Evolutionary conservation across 2,888 invertebrate species (phyloP).

Genomic region (Cheilosia grossa): DNA sequence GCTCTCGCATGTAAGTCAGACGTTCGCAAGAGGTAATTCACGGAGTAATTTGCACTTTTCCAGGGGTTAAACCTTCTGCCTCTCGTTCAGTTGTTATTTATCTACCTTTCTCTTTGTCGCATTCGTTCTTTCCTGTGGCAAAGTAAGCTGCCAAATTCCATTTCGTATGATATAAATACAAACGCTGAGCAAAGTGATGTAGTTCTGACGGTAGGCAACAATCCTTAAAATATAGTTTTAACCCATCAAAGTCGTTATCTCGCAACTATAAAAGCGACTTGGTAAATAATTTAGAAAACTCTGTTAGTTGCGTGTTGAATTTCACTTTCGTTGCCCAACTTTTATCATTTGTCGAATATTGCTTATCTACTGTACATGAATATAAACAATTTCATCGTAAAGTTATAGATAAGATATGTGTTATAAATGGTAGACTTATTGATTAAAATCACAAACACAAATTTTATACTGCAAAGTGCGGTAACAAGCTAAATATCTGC

Average conservation of each 20-base stretch:
- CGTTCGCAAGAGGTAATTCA: too few species aligned
- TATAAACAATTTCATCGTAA: background rate
- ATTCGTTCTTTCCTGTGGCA: too few species aligned
- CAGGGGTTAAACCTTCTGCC: too few species aligned
- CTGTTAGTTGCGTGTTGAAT: background rate
- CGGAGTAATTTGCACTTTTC: too few species aligned
- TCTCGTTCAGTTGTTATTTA: too few species aligned
- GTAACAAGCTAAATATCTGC: background rate
- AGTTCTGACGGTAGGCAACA: too few species aligned
- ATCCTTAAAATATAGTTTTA: background rate
- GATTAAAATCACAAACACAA: background rate
- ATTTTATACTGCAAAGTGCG: slow-evolving; percentile 4
- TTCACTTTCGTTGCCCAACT: background rate
- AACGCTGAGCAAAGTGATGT: too few species aligned
- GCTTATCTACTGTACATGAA: background rate
- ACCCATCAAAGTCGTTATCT: background rate
- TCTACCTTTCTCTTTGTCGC: too few species aligned
- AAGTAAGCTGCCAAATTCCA: too few species aligned
- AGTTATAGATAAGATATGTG: slow-evolving; percentile 1
- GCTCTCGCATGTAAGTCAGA: too few species aligned
- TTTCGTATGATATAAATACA: too few species aligned
- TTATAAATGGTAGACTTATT: background rate
- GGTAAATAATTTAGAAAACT: background rate
- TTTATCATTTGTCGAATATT: background rate
- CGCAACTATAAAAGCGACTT: background rate